Conservation (phyloP, 2,888 invertebrate species). For the Eurois occulta region DNA sequence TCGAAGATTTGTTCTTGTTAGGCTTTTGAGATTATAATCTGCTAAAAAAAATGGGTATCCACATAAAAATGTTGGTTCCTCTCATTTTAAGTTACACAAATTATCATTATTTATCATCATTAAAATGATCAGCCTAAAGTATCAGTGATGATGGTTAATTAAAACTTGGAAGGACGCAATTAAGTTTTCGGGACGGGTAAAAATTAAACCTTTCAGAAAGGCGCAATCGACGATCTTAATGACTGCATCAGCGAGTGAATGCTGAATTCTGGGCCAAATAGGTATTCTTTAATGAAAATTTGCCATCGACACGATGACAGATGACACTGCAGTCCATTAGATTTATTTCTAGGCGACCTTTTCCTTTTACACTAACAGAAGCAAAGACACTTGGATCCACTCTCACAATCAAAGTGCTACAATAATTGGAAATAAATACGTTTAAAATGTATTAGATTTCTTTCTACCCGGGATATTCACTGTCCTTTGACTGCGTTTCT, state of each 20-base stretch:
- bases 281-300: too few relatives aligned
- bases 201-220: neutral
- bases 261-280: too few relatives aligned
- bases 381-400: neutral
- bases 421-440: constrained; percentile 28
- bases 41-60: too few relatives aligned
- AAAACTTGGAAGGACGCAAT: neutral
- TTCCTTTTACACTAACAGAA: neutral
- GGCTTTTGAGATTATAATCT: neutral
- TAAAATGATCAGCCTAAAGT: neutral
- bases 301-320: too few relatives aligned
- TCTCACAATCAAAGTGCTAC: constrained; percentile 8
- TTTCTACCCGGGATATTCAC: constrained; percentile 1
- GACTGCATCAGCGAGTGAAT: too few relatives aligned
- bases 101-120: neutral
- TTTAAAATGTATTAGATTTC: constrained; percentile 44
- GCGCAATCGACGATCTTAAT: too few relatives aligned
- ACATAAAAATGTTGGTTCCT: too few relatives aligned
- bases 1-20: constrained; percentile 5
- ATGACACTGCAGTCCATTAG: neutral
- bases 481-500: constrained; percentile 1
- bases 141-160: neutral
- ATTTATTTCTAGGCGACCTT: neutral
- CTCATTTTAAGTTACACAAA: too few relatives aligned
- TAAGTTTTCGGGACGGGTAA: neutral